Evolutionary conservation across 2,888 invertebrate genomes (phyloP), one percentile per base, ranked within the genome.

Genomic region (Zootermopsis nevadensis): DNA sequence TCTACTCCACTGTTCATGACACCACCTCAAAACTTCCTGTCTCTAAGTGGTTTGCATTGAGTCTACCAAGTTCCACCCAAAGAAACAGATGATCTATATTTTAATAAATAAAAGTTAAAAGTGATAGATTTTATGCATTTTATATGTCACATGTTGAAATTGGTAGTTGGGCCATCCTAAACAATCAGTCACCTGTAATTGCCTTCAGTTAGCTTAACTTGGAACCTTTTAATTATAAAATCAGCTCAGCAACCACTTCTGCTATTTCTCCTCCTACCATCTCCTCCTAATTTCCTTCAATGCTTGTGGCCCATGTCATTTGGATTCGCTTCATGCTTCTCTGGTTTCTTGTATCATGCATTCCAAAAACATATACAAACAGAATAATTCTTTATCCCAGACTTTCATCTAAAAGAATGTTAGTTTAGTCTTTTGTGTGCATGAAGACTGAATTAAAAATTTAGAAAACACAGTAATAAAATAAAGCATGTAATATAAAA

Each of bases 241-340:
- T 74, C 74, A 31, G 48, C 19, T 48, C 48, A 48, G 19, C 7
- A 30, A 30, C 8, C 67, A 27, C n/a, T 55, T 4, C 77, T 15
- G 8, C 42, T 31, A n/a, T 7, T 76, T 1, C 55, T 24, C 55
- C 27, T 53, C 33, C 22, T 27, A 38, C 22, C 22, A 12, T 24
- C 15, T 27, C 76, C 27, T 15, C 76, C 22, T n/a, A n/a, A 27
- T 76, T 33, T 12, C 15, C 69, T 2, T 77, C 22, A 19, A 30
- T 31, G 77, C 22, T 77, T 33, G 38, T 60, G 27, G 35, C 60
- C 66, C 79, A 33, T 79, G 66, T 79, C 79, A 35, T 35, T 66
- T 66, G 27, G 79, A 60, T 79, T 33, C 38, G 66, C 79, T 79
- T 79, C 79, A 79, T 79, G 79, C 79, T 48, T 53, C 79, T 35